phyloP scores from a whole-genome alignment of 2,797 vertebrate genomes.

The Gambelia wislizenii region DNA sequence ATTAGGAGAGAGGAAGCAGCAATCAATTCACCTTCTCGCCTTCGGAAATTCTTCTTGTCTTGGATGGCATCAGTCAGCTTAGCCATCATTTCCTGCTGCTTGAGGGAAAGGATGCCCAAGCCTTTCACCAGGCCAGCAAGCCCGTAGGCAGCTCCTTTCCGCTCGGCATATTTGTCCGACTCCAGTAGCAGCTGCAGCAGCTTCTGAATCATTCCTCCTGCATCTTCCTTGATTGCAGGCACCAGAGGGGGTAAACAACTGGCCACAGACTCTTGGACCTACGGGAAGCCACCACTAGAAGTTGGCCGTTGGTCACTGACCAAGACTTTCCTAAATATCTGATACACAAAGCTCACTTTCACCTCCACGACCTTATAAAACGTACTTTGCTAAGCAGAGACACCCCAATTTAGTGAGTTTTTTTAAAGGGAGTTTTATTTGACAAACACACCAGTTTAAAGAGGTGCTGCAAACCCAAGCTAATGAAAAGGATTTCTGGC shows the following conservation, averaged over 20 bases:
- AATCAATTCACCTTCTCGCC: slow-evolving; percentile 88
- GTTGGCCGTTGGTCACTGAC: not conserved
- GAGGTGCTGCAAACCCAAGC: not conserved
- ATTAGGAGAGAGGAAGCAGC: not conserved
- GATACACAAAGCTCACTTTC: not conserved
- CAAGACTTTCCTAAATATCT: not conserved
- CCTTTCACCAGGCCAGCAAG: slow-evolving; percentile 97
- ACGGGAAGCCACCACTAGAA: slow-evolving; percentile 26
- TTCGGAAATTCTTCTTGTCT: slow-evolving; percentile 98
- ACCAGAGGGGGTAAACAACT: slow-evolving; percentile 95
- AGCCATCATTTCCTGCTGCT: slow-evolving; percentile 98
- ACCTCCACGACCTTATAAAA: not conserved
- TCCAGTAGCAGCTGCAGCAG: slow-evolving; percentile 95
- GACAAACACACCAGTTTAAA: not conserved
- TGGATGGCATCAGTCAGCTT: slow-evolving; percentile 96
- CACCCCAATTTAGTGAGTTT: not conserved
- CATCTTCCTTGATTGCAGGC: slow-evolving; percentile 96
- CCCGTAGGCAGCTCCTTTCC: slow-evolving; percentile 95
- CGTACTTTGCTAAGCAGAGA: not conserved
- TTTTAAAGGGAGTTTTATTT: not conserved
- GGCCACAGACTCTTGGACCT: slow-evolving; percentile 98
- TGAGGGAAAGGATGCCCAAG: slow-evolving; percentile 95
- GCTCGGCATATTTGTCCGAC: slow-evolving; percentile 96
- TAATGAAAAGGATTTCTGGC: no score
- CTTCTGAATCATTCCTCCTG: slow-evolving; percentile 93